Conservation (phyloP, 2,113 vertebrate species). For the Silurus glanis region DNA sequence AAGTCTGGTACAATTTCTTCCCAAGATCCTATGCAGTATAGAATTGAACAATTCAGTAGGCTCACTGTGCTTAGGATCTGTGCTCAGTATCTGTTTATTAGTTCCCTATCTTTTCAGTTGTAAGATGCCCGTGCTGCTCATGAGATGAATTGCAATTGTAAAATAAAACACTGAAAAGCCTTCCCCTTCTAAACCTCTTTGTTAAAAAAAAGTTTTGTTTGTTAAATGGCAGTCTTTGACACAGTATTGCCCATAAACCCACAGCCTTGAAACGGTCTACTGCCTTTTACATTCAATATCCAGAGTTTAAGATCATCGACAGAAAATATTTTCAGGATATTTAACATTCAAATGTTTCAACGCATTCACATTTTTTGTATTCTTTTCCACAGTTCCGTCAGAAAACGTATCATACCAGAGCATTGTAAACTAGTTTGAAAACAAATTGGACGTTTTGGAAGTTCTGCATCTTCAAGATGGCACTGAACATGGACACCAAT, state of each 20-base stretch:
- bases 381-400: background rate
- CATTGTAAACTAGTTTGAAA: background rate
- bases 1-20: background rate
- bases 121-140: too few species aligned
- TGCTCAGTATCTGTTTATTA: background rate
- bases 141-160: background rate
- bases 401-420: background rate
- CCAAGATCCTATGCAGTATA: background rate
- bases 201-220: background rate
- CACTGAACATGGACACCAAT: conserved; percentile 49
- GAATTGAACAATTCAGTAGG: background rate
- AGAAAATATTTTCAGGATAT: background rate
- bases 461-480: conserved; percentile 42
- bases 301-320: background rate
- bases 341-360: background rate
- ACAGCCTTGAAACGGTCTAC: background rate
- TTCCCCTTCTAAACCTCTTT: background rate
- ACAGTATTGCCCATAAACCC: background rate
- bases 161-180: background rate
- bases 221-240: background rate
- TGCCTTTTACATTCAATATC: background rate
- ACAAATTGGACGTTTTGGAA: background rate
- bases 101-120: background rate
- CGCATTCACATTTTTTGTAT: background rate
- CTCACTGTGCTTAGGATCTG: background rate